A percentile compares a stretch with the other conserved stretches of the same genome.
These are phyloP conservation scores for Zoanthus sociatus DNA, from an alignment of 92 coral and sea anemone genomes.

Conservation along the genomic window DNA sequence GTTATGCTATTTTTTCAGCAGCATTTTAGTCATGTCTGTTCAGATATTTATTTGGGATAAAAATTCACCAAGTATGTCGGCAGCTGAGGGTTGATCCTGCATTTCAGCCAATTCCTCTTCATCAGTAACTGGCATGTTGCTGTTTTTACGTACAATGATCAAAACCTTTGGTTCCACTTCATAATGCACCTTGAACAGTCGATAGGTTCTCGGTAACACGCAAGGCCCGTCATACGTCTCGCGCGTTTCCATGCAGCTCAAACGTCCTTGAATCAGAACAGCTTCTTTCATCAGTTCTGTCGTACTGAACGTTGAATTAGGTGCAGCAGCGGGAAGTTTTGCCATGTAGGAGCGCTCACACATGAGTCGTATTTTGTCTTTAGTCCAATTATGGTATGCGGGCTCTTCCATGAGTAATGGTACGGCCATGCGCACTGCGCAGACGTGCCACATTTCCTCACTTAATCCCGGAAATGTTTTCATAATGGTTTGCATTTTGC, in stretches of 20 bases:
- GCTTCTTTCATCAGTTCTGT: constrained; percentile 82
- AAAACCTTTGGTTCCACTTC: constrained; percentile 86
- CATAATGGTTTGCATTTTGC: constrained; percentile 74
- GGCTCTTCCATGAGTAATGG: constrained; percentile 92
- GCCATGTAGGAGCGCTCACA: constrained; percentile 93
- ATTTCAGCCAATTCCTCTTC: constrained; percentile 72
- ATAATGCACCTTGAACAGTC: constrained; percentile 68
- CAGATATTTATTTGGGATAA: neutral
- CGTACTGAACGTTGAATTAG: constrained; percentile 57
- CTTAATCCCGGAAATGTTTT: constrained; percentile 67
- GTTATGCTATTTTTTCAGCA: too few species aligned
- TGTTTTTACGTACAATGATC: constrained; percentile 70
- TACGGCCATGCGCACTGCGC: constrained; percentile 93
- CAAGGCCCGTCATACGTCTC: constrained; percentile 88
- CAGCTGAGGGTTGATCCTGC: constrained; percentile 81
- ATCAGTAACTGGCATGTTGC: constrained; percentile 65
- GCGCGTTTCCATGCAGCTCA: constrained; percentile 74
- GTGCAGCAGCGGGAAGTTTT: constrained; percentile 59
- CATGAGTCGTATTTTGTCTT: constrained; percentile 89
- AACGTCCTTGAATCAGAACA: constrained; percentile 89
- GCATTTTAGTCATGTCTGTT: too few species aligned
- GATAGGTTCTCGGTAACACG: constrained; percentile 73
- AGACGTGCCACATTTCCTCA: constrained; percentile 89
- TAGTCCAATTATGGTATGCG: constrained; percentile 89
- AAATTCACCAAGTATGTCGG: constrained; percentile 76